A percentile compares a stretch with the other conserved stretches of the same genome.
Evolutionary conservation across 1,140 invertebrate species (phyloP).

Genomic region (Ylistrum balloti): DNA sequence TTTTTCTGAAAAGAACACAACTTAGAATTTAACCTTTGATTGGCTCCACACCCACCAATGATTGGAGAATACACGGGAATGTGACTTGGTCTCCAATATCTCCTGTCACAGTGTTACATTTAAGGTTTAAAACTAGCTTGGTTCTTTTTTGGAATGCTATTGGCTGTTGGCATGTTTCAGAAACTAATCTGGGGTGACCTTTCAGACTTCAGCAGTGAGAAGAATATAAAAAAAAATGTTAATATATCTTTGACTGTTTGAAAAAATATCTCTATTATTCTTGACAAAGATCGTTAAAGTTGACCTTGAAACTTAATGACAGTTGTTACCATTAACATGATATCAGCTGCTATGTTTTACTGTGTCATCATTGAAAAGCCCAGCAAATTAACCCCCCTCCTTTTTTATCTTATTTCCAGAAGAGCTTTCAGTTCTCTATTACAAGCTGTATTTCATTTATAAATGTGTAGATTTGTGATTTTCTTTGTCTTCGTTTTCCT

Average conservation of each 20-base stretch:
- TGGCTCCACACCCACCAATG: background rate
- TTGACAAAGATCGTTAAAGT: background rate
- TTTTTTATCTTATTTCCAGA: background rate
- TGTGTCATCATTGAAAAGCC: background rate
- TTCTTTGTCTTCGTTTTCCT: too few relatives aligned
- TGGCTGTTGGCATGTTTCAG: background rate
- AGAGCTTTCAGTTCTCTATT: too few relatives aligned
- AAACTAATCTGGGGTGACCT: conserved; percentile 1
- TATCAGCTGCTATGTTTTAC: too few relatives aligned
- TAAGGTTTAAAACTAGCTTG: background rate
- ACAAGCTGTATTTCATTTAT: too few relatives aligned
- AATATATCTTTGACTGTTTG: background rate
- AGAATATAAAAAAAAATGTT: background rate
- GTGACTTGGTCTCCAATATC: too few relatives aligned
- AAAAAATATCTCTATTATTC: background rate
- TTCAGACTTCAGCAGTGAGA: background rate
- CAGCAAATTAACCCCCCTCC: background rate
- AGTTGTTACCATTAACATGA: background rate
- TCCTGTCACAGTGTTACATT: too few relatives aligned
- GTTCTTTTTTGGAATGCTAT: background rate
- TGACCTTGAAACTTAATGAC: background rate
- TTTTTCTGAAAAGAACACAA: background rate
- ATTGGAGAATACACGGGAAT: too few relatives aligned
- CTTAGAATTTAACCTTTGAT: background rate
- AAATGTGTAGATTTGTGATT: too few relatives aligned